These are phyloP conservation scores for Zonitis immaculata DNA, from an alignment of 2,888 invertebrate species.

Conservation along the genomic window DNA sequence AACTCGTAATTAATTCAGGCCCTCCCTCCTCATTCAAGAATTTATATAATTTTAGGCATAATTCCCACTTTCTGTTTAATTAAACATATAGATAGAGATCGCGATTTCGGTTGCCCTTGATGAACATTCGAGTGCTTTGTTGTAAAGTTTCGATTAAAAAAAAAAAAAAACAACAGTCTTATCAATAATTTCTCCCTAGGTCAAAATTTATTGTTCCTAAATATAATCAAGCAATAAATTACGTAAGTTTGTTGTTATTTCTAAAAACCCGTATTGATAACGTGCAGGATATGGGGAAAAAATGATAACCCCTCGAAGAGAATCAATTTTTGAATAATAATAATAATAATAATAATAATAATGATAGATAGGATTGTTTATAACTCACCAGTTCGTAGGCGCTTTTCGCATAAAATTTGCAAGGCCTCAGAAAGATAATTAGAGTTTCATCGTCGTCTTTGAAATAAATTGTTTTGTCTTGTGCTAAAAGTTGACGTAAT, in stretches of 20 bases:
- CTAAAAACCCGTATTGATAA: not conserved
- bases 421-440: slow-evolving; percentile 72
- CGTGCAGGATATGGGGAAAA: not conserved
- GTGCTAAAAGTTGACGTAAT: slow-evolving; percentile 58
- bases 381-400: slow-evolving; percentile 68
- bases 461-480: slow-evolving; percentile 62
- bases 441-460: slow-evolving; percentile 75
- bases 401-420: slow-evolving; percentile 79
- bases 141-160: not conserved
- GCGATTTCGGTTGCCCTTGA: too few relatives aligned
- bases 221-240: not conserved
- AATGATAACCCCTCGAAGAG: not conserved
- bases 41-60: not conserved
- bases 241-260: not conserved
- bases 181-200: not conserved
- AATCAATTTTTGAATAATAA: not conserved
- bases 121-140: not conserved
- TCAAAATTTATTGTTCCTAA: not conserved
- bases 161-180: not conserved
- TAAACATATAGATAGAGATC: too few relatives aligned
- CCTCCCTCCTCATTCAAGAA: too few relatives aligned
- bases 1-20: not conserved
- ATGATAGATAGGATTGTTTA: not conserved
- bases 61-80: too few relatives aligned
- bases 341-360: too few relatives aligned